Conservation (phyloP, 2,113 vertebrate species). For the Harpagus bidentatus region DNA sequence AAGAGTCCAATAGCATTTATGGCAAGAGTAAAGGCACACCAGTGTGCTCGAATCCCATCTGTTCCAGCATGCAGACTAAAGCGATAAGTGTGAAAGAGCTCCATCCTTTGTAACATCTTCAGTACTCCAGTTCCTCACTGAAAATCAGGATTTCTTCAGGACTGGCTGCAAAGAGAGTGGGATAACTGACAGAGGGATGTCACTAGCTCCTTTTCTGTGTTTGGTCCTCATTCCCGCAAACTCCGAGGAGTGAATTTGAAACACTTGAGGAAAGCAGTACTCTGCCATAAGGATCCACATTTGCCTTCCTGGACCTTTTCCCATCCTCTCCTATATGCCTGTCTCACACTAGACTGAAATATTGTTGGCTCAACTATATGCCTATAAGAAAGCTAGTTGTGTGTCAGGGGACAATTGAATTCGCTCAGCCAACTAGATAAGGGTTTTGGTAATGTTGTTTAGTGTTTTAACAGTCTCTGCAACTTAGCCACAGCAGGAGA, state of each 20-base stretch:
- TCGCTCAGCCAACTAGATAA: neutral
- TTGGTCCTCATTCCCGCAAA: neutral
- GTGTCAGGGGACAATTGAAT: neutral
- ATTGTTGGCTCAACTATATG: neutral
- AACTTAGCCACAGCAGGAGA: conserved; percentile 27
- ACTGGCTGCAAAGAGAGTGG: neutral
- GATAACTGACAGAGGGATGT: neutral
- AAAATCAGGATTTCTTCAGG: neutral
- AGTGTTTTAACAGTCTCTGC: conserved; percentile 31
- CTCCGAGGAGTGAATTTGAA: neutral
- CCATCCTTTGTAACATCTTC: neutral
- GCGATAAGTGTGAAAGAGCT: rapidly evolving
- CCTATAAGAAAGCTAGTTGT: neutral
- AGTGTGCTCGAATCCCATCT: neutral
- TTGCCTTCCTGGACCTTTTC: neutral
- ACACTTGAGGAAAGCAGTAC: neutral
- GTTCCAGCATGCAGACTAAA: neutral
- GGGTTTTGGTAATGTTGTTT: neutral
- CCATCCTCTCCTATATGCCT: rapidly evolving
- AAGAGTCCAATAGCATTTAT: neutral
- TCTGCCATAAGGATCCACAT: neutral
- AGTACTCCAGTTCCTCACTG: neutral
- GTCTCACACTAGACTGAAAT: neutral
- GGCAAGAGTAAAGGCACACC: neutral
- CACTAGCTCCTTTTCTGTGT: neutral